Percentiles rank a stretch among this genome's conserved stretches.
Evolutionary conservation across 2,888 invertebrate species (phyloP).

Genomic region (Hoplodrina blanda): DNA sequence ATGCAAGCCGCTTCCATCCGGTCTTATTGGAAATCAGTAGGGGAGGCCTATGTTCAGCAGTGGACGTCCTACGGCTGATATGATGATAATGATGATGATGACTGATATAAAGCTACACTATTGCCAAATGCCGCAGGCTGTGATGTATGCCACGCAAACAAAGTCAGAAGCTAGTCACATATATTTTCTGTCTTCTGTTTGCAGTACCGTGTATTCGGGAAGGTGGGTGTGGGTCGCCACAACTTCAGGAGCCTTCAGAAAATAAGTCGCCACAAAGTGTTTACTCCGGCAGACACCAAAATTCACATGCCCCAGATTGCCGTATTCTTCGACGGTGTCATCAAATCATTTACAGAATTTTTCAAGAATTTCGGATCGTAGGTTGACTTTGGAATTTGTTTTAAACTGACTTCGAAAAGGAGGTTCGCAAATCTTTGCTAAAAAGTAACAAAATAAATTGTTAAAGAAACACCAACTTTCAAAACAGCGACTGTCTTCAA

Average conservation of each 20-base stretch:
- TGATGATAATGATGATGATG: no score
- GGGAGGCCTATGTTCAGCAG: no score
- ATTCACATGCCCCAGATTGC: constrained; percentile 71
- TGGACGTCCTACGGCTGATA: no score
- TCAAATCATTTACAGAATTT: constrained; percentile 68
- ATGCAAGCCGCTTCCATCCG: no score
- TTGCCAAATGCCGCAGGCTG: no score
- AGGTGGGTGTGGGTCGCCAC: constrained; percentile 76
- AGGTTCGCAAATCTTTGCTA: background rate
- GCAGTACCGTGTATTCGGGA: constrained; percentile 79
- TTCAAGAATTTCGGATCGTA: constrained; percentile 77
- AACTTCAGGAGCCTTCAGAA: constrained; percentile 86
- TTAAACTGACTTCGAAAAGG: background rate
- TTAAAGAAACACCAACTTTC: no score
- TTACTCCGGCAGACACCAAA: constrained; percentile 68
- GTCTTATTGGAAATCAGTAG: no score
- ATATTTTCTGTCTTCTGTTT: constrained; percentile 3
- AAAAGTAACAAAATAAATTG: no score
- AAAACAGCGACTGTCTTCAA: no score
- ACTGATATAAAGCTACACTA: no score
- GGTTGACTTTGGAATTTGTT: constrained; percentile 28
- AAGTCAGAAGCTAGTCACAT: background rate
- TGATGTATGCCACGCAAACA: no score
- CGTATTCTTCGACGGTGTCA: constrained; percentile 69
- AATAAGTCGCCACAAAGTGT: constrained; percentile 73